A percentile compares a stretch with the other conserved stretches of the same genome.
phyloP scores from a whole-genome alignment of 2,113 vertebrate genomes.

The Tetrax tetrax region DNA sequence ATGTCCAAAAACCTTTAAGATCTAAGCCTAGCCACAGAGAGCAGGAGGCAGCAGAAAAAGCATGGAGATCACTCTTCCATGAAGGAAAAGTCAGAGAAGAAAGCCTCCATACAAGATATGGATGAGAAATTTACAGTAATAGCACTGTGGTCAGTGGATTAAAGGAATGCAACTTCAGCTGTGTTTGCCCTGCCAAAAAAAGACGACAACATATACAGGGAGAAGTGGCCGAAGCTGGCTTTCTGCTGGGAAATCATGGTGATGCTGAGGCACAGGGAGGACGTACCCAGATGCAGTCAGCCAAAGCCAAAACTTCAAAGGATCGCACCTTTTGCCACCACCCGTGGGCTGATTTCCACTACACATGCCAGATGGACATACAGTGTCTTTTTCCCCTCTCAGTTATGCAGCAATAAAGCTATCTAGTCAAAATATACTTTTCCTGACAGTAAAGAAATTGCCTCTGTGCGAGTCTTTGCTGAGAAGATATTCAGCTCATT shows the following conservation, averaged over 20 bases:
- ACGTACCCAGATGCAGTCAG: background rate
- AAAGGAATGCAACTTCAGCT: background rate
- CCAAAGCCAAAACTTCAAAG: background rate
- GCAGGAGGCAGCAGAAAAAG: background rate
- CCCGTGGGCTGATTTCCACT: background rate
- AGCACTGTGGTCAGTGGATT: background rate
- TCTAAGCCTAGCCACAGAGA: background rate
- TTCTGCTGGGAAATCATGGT: background rate
- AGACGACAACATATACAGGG: too few species aligned
- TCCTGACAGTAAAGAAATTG: background rate
- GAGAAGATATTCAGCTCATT: background rate
- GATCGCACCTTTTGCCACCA: background rate
- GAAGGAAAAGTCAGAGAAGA: background rate
- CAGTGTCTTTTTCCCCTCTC: background rate
- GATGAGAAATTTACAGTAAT: background rate
- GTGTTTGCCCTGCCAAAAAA: background rate
- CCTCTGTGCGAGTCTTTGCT: background rate
- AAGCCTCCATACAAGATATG: background rate
- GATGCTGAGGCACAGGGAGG: background rate
- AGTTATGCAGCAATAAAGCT: background rate
- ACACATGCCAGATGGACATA: background rate
- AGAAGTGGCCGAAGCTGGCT: background rate
- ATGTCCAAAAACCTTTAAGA: background rate
- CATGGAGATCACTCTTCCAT: background rate
- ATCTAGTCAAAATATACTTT: background rate